A percentile compares a stretch with the other conserved stretches of the same genome.
phyloP scores from a whole-genome alignment of 2,113 vertebrate genomes.

The Sterrhoptilus dennistouni region DNA sequence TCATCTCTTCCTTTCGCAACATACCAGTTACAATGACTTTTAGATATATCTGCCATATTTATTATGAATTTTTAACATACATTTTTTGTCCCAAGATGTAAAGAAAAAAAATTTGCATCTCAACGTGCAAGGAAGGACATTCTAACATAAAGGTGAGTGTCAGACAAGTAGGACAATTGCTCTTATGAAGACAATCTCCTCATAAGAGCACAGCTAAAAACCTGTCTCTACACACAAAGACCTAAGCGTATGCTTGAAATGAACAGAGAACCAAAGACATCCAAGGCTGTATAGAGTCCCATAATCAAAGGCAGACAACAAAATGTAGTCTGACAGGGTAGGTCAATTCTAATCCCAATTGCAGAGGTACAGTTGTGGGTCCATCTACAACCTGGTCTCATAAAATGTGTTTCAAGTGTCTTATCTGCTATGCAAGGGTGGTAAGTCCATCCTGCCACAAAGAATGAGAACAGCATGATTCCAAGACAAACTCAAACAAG shows the following conservation, averaged over 20 bases:
- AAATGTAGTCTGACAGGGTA: neutral
- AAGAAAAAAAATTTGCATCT: neutral
- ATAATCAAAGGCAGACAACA: neutral
- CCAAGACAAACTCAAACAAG: neutral
- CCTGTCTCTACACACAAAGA: neutral
- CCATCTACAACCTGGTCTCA: neutral
- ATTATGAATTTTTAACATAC: neutral
- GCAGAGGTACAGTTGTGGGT: neutral
- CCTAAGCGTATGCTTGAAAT: neutral
- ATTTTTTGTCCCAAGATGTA: neutral
- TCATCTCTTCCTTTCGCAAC: neutral
- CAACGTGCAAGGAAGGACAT: neutral
- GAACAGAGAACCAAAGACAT: neutral
- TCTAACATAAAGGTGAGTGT: neutral
- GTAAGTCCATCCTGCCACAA: neutral
- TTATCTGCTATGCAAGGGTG: neutral
- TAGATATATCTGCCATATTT: neutral
- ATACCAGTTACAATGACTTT: neutral
- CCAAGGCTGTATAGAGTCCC: neutral
- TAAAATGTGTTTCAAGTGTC: neutral
- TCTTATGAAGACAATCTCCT: neutral
- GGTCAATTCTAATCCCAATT: neutral
- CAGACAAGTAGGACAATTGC: neutral
- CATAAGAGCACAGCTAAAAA: neutral
- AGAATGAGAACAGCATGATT: neutral